phyloP scores from a whole-genome alignment of 2,797 vertebrate genomes.

The Xiphorhynchus erythropygius region DNA sequence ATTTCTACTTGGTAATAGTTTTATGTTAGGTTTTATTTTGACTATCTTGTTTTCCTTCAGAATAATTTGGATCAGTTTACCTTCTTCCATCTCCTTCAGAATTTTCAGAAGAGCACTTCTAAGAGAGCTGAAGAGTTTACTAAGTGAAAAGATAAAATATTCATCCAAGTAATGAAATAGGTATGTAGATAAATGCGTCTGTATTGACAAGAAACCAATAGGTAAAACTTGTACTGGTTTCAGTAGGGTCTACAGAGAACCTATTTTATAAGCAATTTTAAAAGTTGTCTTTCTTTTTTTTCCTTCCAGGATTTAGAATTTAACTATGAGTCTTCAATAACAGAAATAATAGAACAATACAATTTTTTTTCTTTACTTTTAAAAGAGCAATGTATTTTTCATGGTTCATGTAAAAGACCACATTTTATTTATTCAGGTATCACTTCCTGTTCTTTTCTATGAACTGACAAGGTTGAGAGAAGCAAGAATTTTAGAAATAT shows the following conservation, averaged over 20 bases:
- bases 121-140: conserved; percentile 1
- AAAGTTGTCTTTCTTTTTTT: not conserved
- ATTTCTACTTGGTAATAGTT: not conserved
- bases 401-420: conserved; percentile 37
- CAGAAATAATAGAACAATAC: conserved; percentile 18
- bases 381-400: conserved; percentile 61
- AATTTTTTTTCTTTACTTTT: conserved; percentile 37
- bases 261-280: conserved; percentile 9
- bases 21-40: not conserved
- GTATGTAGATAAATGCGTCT: not conserved
- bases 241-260: not conserved
- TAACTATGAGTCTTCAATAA: conserved; percentile 44
- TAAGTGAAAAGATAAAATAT: not conserved
- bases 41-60: not conserved
- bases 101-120: not conserved
- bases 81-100: not conserved
- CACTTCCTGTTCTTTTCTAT: conserved; percentile 59
- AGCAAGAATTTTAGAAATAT: conserved; percentile 37
- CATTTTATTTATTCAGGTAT: conserved; percentile 43
- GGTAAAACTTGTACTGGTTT: not conserved
- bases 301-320: conserved; percentile 29
- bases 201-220: not conserved
- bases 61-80: not conserved
- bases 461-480: conserved; percentile 24
- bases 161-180: not conserved